phyloP scores from a whole-genome alignment of 2,888 invertebrate genomes.

The Eristalis intricaria region DNA sequence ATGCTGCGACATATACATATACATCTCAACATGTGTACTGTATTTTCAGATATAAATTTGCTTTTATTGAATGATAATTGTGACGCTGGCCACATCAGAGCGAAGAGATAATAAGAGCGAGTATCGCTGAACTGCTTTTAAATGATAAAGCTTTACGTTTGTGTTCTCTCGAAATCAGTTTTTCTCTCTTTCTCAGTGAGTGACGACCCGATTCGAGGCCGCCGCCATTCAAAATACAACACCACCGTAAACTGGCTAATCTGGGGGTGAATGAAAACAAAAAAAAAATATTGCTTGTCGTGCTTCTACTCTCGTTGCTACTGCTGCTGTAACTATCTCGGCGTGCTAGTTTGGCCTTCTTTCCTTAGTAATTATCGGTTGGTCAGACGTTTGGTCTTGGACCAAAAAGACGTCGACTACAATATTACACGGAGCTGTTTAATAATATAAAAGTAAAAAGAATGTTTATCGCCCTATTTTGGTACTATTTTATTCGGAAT shows the following conservation, averaged over 20 bases:
- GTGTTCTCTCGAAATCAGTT: not conserved
- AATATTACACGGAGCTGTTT: not conserved
- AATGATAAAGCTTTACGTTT: conserved; percentile 15
- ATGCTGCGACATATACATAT: too few species aligned
- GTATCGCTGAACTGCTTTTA: not conserved
- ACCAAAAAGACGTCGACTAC: conserved; percentile 47
- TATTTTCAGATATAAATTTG: not conserved
- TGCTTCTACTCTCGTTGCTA: conserved; percentile 22
- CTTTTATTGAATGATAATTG: conserved; percentile 19
- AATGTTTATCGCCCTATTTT: conserved; percentile 9
- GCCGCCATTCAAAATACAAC: conserved; percentile 30
- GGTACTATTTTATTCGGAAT: conserved; percentile 8
- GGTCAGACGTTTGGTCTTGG: conserved; percentile 54
- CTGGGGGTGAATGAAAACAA: conserved; percentile 51
- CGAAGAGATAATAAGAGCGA: not conserved
- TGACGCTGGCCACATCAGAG: conserved; percentile 18
- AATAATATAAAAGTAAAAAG: conserved; percentile 7
- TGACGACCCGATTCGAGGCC: conserved; percentile 56
- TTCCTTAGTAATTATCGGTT: conserved; percentile 47
- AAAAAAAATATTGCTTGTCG: conserved; percentile 9
- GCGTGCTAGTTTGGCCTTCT: conserved; percentile 41
- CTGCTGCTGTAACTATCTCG: conserved; percentile 20
- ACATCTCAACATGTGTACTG: not conserved
- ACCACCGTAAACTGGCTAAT: conserved; percentile 30
- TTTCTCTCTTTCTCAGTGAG: not conserved